Evolutionary conservation across 2,113 vertebrate genomes (phyloP).

Genomic region (Actenoides hombroni): DNA sequence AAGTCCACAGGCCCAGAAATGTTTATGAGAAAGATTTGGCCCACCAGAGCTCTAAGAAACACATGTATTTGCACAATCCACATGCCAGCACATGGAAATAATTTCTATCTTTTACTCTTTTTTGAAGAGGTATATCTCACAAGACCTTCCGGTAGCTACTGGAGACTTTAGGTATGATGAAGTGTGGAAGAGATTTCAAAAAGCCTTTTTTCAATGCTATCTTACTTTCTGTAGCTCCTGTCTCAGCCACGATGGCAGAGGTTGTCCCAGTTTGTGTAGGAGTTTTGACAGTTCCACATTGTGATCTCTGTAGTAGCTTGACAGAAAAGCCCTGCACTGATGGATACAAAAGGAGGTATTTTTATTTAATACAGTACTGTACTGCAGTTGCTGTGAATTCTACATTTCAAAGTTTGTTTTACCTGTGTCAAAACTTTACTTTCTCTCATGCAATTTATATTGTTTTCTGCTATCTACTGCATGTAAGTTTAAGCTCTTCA

Average conservation of each 20-base stretch:
- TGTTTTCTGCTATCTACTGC: not conserved
- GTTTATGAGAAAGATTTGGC: constrained; percentile 23
- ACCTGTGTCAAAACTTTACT: not conserved
- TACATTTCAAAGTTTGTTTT: not conserved
- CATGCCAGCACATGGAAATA: constrained; percentile 77
- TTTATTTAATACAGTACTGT: not conserved
- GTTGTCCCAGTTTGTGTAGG: constrained; percentile 91
- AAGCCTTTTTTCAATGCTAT: constrained; percentile 64
- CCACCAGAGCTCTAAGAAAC: constrained; percentile 28
- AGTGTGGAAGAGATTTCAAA: not conserved
- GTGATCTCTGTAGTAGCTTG: constrained; percentile 93
- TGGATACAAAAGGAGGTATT: constrained; percentile 19
- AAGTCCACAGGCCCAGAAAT: constrained; percentile 44
- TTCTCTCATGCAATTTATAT: not conserved
- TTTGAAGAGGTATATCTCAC: constrained; percentile 67
- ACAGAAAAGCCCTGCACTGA: constrained; percentile 91
- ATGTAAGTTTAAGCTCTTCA: not conserved
- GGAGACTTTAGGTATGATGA: constrained; percentile 24
- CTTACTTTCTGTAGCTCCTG: constrained; percentile 98
- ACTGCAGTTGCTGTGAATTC: not conserved
- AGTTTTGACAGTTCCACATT: constrained; percentile 95
- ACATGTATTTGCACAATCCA: constrained; percentile 60
- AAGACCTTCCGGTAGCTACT: constrained; percentile 56
- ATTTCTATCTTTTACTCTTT: constrained; percentile 37
- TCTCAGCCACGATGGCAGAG: constrained; percentile 93